phyloP scores from a whole-genome alignment of 2,113 vertebrate species.

The Neogobius melanostomus region DNA sequence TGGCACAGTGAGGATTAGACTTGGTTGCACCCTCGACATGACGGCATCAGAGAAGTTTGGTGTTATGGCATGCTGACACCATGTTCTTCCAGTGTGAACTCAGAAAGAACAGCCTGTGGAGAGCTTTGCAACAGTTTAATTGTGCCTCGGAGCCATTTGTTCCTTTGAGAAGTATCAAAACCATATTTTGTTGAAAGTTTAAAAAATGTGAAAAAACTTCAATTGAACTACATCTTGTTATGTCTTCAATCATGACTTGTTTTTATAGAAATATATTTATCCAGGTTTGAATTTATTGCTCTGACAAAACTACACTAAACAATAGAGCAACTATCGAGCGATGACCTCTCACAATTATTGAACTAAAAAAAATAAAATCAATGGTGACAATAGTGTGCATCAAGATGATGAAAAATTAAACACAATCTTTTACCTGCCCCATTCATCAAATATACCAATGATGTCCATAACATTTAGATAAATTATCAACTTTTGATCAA shows the following conservation, averaged over 20 bases:
- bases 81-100: not conserved
- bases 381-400: no score
- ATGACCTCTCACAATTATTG: no score
- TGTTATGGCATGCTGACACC: not conserved
- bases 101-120: not conserved
- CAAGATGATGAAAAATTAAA: no score
- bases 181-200: not conserved
- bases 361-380: no score
- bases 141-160: not conserved
- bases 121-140: not conserved
- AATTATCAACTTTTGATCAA: no score
- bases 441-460: no score
- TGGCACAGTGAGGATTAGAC: not conserved
- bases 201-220: not conserved
- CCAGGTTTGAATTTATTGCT: not conserved
- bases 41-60: not conserved
- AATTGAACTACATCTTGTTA: not conserved
- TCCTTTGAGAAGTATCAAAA: not conserved
- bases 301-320: no score
- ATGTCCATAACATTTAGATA: no score
- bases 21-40: not conserved
- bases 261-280: not conserved
- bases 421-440: no score
- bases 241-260: not conserved
- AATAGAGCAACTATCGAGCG: no score